Percentiles rank a stretch among this genome's conserved stretches.
Evolutionary conservation across 2,888 invertebrate species (phyloP).

Genomic region (Bellardia bayeri): DNA sequence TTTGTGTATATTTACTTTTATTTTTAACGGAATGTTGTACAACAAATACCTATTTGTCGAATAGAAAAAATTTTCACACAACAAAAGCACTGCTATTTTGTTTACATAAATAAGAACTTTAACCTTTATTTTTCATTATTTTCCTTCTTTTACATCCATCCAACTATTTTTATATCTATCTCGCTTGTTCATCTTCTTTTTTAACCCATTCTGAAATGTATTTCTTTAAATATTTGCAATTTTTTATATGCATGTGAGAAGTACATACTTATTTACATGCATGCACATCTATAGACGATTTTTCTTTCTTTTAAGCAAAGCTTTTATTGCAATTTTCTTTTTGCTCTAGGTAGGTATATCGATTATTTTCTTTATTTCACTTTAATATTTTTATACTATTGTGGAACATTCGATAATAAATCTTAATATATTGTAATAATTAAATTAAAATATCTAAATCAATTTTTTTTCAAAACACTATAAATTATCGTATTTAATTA

Average conservation of each 20-base stretch:
- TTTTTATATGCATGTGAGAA: constrained; percentile 12
- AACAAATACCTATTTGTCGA: constrained; percentile 2
- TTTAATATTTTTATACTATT: constrained; percentile 34
- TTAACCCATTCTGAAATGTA: constrained; percentile 56
- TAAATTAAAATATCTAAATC: background rate
- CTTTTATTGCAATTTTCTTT: constrained; percentile 7
- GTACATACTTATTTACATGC: too few species aligned
- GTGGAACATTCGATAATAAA: constrained; percentile 53
- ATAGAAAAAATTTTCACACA: constrained; percentile 28
- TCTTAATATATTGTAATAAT: background rate
- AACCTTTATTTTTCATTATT: constrained; percentile 43
- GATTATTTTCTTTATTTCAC: constrained; percentile 42
- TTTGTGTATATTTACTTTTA: constrained; percentile 11
- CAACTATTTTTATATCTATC: constrained; percentile 25
- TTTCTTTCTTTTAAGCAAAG: background rate
- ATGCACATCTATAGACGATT: background rate
- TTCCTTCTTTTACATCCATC: constrained; percentile 21
- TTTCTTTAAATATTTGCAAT: constrained; percentile 28
- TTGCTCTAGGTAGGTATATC: constrained; percentile 9
- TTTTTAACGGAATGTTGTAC: constrained; percentile 37
- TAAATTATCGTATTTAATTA: background rate
- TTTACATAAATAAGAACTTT: constrained; percentile 58
- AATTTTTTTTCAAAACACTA: too few species aligned
- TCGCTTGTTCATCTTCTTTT: constrained; percentile 24
- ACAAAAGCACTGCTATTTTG: constrained; percentile 36